Conservation (phyloP, 2,797 vertebrate species). For the Pipistrellus pipistrellus region DNA sequence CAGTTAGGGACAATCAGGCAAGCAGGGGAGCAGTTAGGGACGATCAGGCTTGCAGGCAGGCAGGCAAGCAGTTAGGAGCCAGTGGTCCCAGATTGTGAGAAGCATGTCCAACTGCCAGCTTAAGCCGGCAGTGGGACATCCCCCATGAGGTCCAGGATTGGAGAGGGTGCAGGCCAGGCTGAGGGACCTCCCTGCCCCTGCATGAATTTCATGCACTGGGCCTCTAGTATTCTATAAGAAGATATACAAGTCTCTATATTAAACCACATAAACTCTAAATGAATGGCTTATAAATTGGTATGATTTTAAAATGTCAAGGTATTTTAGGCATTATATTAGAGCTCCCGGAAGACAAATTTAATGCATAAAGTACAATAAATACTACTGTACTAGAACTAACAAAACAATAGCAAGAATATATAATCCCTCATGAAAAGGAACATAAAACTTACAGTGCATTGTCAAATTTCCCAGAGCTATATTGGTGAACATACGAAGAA, state of each 20-base stretch:
- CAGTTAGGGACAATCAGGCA: no score
- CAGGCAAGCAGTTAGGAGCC: no score
- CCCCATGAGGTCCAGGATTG: no score
- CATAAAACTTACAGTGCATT: constrained; percentile 96
- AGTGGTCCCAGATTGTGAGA: no score
- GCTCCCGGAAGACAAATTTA: constrained; percentile 39
- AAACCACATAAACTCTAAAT: constrained; percentile 57
- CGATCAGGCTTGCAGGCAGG: no score
- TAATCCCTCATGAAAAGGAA: constrained; percentile 22
- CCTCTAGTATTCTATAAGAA: background rate
- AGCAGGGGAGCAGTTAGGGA: no score
- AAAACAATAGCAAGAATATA: constrained; percentile 7
- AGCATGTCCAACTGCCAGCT: no score
- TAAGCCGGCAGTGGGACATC: no score
- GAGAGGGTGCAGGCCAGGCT: no score
- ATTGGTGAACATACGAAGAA: constrained; percentile 99
- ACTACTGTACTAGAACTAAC: background rate
- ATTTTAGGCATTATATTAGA: constrained; percentile 44
- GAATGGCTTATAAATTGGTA: constrained; percentile 48
- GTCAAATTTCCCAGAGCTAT: constrained; percentile 99
- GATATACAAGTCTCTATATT: constrained; percentile 29
- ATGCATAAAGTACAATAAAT: background rate
- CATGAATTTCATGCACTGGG: no score
- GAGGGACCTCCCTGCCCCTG: no score
- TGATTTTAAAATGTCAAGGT: constrained; percentile 52